Evolutionary conservation across 1,140 invertebrate genomes (phyloP).

Genomic region (Nephila pilipes): DNA sequence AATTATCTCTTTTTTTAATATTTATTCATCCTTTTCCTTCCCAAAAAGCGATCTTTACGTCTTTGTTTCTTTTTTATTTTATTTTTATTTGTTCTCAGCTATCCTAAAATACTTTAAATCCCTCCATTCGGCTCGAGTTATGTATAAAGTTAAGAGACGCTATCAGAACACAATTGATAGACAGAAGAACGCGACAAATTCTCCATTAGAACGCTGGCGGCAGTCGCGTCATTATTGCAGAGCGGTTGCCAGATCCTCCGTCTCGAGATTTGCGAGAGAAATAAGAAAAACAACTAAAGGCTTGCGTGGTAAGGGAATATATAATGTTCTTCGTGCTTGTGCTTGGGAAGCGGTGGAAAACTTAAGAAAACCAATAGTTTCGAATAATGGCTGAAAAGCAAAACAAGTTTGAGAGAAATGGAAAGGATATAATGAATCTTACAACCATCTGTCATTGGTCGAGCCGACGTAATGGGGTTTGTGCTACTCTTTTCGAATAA

Average conservation of each 20-base stretch:
- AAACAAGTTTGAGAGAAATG: slow-evolving; percentile 74
- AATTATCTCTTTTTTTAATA: slow-evolving; percentile 77
- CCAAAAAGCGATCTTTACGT: slow-evolving; percentile 66
- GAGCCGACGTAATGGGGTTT: slow-evolving; percentile 65
- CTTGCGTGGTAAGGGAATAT: slow-evolving; percentile 66
- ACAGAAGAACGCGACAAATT: slow-evolving; percentile 77
- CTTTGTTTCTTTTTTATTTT: slow-evolving; percentile 60
- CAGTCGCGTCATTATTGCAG: slow-evolving; percentile 75
- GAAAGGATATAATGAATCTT: slow-evolving; percentile 73
- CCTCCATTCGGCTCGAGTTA: slow-evolving; percentile 66
- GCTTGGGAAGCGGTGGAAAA: slow-evolving; percentile 60
- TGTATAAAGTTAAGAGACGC: slow-evolving; percentile 68
- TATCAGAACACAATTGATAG: slow-evolving; percentile 77
- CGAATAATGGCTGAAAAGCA: slow-evolving; percentile 76
- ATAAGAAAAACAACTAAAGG: slow-evolving; percentile 75
- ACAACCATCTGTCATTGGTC: slow-evolving; percentile 75
- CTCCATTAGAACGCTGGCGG: slow-evolving; percentile 75
- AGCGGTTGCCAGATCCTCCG: slow-evolving; percentile 75
- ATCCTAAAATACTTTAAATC: slow-evolving; percentile 74
- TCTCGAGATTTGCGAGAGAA: slow-evolving; percentile 63
- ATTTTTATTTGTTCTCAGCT: slow-evolving; percentile 72
- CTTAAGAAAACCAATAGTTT: slow-evolving; percentile 77
- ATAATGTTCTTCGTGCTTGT: slow-evolving; percentile 58
- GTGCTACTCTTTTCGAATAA: slow-evolving; percentile 74
- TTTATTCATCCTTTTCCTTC: slow-evolving; percentile 72